Percentiles rank a stretch among this genome's conserved stretches.
Conservation (phyloP, 2,113 vertebrate species). For the Otocyon megalotis region DNA sequence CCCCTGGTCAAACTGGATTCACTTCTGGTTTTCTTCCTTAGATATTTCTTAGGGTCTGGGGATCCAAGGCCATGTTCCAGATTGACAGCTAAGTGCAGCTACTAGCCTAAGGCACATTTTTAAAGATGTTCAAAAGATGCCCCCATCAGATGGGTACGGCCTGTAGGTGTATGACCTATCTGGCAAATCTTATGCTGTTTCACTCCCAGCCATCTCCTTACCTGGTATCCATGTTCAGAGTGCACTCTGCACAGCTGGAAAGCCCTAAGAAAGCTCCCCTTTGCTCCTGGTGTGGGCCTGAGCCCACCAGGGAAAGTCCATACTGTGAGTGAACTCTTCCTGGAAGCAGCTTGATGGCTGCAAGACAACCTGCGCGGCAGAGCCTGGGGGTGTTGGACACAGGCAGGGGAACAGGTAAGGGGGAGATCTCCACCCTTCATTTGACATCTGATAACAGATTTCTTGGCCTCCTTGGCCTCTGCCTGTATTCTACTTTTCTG, state of each 20-base stretch:
- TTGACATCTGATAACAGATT: background rate
- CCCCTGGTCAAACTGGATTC: background rate
- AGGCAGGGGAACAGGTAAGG: background rate
- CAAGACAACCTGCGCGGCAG: background rate
- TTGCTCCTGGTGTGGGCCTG: background rate
- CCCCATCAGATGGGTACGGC: background rate
- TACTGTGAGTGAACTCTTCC: background rate
- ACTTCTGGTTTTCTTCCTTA: background rate
- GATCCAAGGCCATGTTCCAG: background rate
- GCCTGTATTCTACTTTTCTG: background rate
- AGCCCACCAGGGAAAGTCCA: background rate
- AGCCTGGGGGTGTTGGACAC: background rate
- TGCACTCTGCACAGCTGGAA: background rate
- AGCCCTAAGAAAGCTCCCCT: background rate
- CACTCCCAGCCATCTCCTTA: background rate
- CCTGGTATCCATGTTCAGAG: too few species aligned
- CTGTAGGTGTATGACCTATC: background rate
- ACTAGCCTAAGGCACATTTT: background rate
- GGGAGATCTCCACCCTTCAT: background rate
- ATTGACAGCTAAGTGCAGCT: background rate
- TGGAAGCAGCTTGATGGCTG: background rate
- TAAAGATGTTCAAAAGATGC: background rate
- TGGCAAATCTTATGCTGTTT: background rate
- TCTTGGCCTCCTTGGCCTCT: background rate
- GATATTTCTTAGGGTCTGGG: background rate